phyloP scores from a whole-genome alignment of 1,140 invertebrate species.

The Calliopsis andreniformis region DNA sequence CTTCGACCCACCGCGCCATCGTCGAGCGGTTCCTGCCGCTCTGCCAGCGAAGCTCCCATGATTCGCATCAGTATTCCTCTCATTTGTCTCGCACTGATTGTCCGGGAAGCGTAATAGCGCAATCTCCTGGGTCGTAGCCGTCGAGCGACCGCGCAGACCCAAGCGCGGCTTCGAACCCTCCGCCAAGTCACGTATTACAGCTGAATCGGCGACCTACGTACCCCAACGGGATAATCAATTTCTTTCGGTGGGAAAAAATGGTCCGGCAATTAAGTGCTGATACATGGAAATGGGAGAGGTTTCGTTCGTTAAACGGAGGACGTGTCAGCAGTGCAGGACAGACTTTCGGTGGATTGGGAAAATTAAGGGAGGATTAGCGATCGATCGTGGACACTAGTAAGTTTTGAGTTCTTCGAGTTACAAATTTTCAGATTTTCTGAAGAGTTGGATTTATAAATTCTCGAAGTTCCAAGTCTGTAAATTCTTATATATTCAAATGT shows the following conservation, averaged over 20 bases:
- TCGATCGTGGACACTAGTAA: too few species aligned
- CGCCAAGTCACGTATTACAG: slow-evolving; percentile 67
- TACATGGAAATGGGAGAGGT: slow-evolving; percentile 2
- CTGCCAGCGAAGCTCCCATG: background rate
- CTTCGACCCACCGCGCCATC: slow-evolving; percentile 15
- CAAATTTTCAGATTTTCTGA: too few species aligned
- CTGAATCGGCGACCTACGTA: slow-evolving; percentile 57
- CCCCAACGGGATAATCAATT: slow-evolving; percentile 60
- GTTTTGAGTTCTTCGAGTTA: too few species aligned
- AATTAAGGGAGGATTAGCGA: background rate
- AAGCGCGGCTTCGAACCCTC: slow-evolving; percentile 40
- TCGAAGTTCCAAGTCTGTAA: too few species aligned
- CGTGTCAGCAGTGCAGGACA: too few species aligned
- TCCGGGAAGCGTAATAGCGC: slow-evolving; percentile 70
- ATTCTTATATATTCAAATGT: too few species aligned
- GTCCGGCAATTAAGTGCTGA: slow-evolving; percentile 49
- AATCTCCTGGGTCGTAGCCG: slow-evolving; percentile 59
- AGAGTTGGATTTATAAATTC: too few species aligned
- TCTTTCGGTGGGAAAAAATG: slow-evolving; percentile 53
- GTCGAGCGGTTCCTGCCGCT: background rate
- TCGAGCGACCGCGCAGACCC: slow-evolving; percentile 31
- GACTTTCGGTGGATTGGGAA: too few species aligned
- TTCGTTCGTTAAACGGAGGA: background rate
- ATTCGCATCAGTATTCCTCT: slow-evolving; percentile 70
- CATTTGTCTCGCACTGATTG: slow-evolving; percentile 73